Base-by-base conservation (phyloP, 2,888 invertebrate species). In the Herminia tarsipennalis region DNA sequence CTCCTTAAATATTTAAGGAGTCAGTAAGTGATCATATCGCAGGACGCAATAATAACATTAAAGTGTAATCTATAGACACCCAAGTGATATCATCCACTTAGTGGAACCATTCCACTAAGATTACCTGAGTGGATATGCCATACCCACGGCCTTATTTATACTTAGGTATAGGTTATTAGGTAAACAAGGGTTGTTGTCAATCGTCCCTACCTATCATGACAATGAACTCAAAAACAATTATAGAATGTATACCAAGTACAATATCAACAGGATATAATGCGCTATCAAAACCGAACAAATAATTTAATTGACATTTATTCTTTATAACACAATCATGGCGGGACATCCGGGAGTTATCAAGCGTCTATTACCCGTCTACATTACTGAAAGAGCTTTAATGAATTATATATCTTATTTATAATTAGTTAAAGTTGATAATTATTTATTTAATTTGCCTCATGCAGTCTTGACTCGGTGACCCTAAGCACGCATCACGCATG, bases 341-440 rank as follows among this genome's bases (percentile, higher is more conserved):
- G 68, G 65, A 56, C 61, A 70, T 79, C 80, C 78, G 78, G 74
- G 72, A 66, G 55, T 61, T 73, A 70, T 69, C 65, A 30, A 40
- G 35, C 35, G 77, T 76, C 79, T 76, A 61, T 66, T 54, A 47
- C 55, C 54, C 51, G 78, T 79, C 78, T 78, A 55, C 57, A 46
- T 33, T 41, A 33, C 8, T 30, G 12, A 12, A 9, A 9, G 22
- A 25, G 12, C 20, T 25, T 28, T 28, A 34, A 9, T 21, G 32
- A 18, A 51, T 32, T 25, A 5, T 4, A 34, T 10, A 40, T 30
- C 40, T 1, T 41, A 35, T 16, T 1, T 0, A 0, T 1, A 9
- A 16, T 0, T 0, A 0, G 0, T 17, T 44, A 58, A 27, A 27
- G 50, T 46, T 46, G 5, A 33, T 41, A 43, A 22, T 52, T 16